A percentile compares a stretch with the other conserved stretches of the same genome.
Evolutionary conservation across 1,140 invertebrate genomes (phyloP).

Genomic region (Saccostrea cuccullata): DNA sequence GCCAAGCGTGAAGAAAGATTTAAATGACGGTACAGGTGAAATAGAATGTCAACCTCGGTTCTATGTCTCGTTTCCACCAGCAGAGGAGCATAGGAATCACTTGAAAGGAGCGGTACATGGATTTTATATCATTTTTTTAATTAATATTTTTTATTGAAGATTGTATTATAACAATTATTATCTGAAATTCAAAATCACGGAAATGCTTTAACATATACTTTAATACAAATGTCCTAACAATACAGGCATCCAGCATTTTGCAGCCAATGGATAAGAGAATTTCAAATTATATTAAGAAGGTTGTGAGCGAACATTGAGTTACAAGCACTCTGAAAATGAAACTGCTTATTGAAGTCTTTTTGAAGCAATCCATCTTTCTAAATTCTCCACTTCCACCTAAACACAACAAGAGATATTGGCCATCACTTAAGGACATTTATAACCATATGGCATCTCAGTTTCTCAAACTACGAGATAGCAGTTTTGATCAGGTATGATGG

Average conservation of each 20-base stretch:
- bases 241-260: too few species aligned
- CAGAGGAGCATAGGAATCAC: not conserved
- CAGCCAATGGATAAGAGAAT: too few species aligned
- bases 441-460: slow-evolving; percentile 43
- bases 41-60: not conserved
- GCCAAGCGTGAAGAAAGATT: not conserved
- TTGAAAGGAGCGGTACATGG: not conserved
- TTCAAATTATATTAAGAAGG: slow-evolving; percentile 32
- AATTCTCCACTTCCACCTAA: slow-evolving; percentile 20
- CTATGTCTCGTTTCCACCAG: not conserved
- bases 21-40: not conserved
- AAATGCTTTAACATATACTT: too few species aligned
- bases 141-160: not conserved
- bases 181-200: too few species aligned
- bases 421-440: slow-evolving; percentile 41
- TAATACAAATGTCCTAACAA: too few species aligned
- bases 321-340: slow-evolving; percentile 34
- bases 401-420: too few species aligned
- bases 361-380: slow-evolving; percentile 39
- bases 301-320: slow-evolving; percentile 40
- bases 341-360: slow-evolving; percentile 37
- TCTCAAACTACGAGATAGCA: slow-evolving; percentile 42
- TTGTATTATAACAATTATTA: too few species aligned
- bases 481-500: slow-evolving; percentile 47
- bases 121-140: not conserved